A percentile compares a stretch with the other conserved stretches of the same genome.
phyloP scores from a whole-genome alignment of 2,888 invertebrate genomes.

The Phyllotreta cruciferae region DNA sequence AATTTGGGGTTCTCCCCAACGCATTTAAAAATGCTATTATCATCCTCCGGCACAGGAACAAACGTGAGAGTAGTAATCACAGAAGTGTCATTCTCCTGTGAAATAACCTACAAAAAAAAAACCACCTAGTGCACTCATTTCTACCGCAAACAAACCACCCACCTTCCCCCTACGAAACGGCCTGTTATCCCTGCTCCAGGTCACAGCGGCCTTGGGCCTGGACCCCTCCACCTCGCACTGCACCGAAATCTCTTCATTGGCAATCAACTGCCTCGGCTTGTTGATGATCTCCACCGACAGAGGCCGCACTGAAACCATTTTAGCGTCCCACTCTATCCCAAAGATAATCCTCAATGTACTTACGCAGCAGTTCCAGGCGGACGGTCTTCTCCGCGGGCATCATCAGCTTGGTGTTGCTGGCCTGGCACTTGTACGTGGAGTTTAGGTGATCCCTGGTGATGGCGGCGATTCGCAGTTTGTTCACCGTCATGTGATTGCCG shows the following conservation, averaged over 20 bases:
- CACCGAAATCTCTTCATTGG: conserved; percentile 79
- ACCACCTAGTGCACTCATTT: not conserved
- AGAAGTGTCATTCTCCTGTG: conserved; percentile 73
- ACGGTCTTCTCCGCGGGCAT: conserved; percentile 84
- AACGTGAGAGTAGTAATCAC: conserved; percentile 81
- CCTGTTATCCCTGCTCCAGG: conserved; percentile 84
- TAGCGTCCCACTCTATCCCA: not conserved
- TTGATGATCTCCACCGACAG: conserved; percentile 76
- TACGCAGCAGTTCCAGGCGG: conserved; percentile 82
- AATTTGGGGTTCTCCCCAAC: conserved; percentile 85
- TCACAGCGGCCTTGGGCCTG: conserved; percentile 82
- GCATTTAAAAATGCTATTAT: conserved; percentile 83
- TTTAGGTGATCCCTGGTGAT: conserved; percentile 80
- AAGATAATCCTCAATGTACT: conserved; percentile 59
- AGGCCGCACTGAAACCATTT: conserved; percentile 74
- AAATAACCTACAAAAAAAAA: conserved; percentile 65
- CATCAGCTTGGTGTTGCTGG: conserved; percentile 85
- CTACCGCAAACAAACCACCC: conserved; percentile 32
- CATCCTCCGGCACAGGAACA: conserved; percentile 84
- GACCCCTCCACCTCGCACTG: conserved; percentile 86
- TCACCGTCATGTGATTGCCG: conserved; percentile 79
- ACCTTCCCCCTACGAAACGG: conserved; percentile 81
- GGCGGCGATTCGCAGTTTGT: conserved; percentile 76
- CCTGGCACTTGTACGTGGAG: conserved; percentile 87
- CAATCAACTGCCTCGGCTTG: conserved; percentile 79